Conservation (phyloP, 2,888 invertebrate species). For the Mactromeris polynyma region DNA sequence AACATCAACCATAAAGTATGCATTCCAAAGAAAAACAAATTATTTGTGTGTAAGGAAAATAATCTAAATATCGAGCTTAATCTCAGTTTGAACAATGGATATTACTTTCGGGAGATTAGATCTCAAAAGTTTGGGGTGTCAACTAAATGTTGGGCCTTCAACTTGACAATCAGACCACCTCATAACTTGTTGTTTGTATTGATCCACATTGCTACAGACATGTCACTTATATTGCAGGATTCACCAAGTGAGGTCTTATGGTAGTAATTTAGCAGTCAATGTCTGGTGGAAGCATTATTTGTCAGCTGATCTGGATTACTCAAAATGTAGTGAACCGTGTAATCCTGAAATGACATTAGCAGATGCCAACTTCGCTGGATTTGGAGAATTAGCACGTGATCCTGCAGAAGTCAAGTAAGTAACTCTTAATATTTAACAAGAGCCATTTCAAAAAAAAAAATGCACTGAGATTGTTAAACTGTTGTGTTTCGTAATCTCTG, state of each 20-base stretch:
- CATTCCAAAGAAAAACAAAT: too few relatives aligned
- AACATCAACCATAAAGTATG: too few relatives aligned
- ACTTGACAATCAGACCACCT: too few relatives aligned
- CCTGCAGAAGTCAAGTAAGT: slow-evolving; percentile 67
- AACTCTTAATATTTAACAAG: background rate
- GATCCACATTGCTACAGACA: too few relatives aligned
- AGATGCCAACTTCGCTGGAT: slow-evolving; percentile 72
- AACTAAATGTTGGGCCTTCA: too few relatives aligned
- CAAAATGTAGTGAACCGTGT: slow-evolving; percentile 72
- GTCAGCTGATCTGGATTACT: slow-evolving; percentile 68
- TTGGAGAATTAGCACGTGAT: slow-evolving; percentile 58
- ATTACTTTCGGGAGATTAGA: too few relatives aligned
- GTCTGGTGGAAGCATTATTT: slow-evolving; percentile 84
- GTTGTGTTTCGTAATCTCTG: too few relatives aligned
- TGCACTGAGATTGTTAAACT: background rate
- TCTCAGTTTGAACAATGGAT: too few relatives aligned
- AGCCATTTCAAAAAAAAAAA: background rate
- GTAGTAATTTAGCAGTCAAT: slow-evolving; percentile 85
- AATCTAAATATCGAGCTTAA: too few relatives aligned
- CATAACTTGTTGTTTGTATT: too few relatives aligned
- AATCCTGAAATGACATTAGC: slow-evolving; percentile 74
- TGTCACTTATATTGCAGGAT: slow-evolving; percentile 66
- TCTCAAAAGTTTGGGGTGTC: too few relatives aligned
- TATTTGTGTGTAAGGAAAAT: too few relatives aligned
- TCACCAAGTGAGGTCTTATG: slow-evolving; percentile 84